Conservation (phyloP, 2,797 vertebrate species). For the Vultur gryphus region DNA sequence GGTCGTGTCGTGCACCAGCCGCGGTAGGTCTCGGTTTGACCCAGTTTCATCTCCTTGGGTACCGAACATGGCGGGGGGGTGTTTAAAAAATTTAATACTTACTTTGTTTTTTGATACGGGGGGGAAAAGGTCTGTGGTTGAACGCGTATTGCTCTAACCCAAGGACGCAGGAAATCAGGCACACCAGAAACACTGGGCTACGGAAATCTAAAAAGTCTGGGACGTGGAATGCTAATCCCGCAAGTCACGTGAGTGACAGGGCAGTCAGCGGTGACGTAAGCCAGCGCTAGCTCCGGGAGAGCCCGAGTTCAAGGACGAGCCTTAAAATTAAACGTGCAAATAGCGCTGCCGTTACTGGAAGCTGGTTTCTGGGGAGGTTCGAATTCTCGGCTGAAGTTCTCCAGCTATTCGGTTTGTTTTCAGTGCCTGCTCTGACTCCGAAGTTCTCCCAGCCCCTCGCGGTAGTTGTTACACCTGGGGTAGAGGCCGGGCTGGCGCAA, state of each 20-base stretch:
- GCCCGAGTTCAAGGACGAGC: neutral
- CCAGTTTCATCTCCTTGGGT: neutral
- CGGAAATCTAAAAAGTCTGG: neutral
- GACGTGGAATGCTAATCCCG: neutral
- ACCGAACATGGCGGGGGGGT: accelerated
- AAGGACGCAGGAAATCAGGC: neutral
- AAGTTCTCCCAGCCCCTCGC: neutral
- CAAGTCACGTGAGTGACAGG: accelerated
- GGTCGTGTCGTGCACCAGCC: neutral
- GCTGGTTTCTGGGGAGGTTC: neutral
- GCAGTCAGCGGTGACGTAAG: neutral
- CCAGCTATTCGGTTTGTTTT: accelerated
- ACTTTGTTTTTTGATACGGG: neutral
- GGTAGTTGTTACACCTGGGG: accelerated
- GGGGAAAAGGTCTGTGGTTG: neutral
- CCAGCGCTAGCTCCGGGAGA: neutral
- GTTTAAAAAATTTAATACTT: neutral
- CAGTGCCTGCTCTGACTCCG: neutral
- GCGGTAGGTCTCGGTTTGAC: neutral
- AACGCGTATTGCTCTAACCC: neutral
- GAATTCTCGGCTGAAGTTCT: neutral
- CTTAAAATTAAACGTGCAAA: neutral
- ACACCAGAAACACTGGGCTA: too few relatives aligned
- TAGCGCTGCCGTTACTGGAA: accelerated
- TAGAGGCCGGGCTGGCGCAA: neutral